Evolutionary conservation across 2,888 invertebrate species (phyloP).

Genomic region (Hypolimnas misippus): DNA sequence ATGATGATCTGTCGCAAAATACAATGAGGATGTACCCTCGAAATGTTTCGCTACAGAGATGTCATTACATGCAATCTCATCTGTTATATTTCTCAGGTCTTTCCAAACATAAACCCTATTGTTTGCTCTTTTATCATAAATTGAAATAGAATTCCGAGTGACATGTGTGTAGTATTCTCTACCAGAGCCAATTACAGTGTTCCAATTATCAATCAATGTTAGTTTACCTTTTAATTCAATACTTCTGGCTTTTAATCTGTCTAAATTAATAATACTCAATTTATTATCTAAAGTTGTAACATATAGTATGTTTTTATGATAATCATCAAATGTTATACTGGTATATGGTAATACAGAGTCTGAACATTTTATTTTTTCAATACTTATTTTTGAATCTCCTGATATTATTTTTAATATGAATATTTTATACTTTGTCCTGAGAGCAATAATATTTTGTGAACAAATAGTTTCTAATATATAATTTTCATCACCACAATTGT

Average conservation of each 20-base stretch:
- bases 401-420: conserved; percentile 61
- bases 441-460: conserved; percentile 60
- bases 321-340: conserved; percentile 68
- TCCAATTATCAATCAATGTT: conserved; percentile 68
- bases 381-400: conserved; percentile 46
- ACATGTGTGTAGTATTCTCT: conserved; percentile 63
- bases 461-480: conserved; percentile 71
- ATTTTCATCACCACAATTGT: conserved; percentile 56
- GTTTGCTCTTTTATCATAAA: conserved; percentile 73
- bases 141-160: conserved; percentile 56
- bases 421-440: conserved; percentile 68
- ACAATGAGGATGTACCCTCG: conserved; percentile 57
- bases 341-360: conserved; percentile 67
- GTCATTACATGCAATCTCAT: conserved; percentile 61
- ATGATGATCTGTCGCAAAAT: conserved; percentile 69
- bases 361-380: conserved; percentile 63
- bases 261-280: conserved; percentile 68
- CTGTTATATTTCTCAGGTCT: conserved; percentile 55
- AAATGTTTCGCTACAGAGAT: conserved; percentile 64
- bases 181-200: conserved; percentile 63
- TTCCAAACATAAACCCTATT: conserved; percentile 55
- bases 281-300: conserved; percentile 62
- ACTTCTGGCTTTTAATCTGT: conserved; percentile 62
- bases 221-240: conserved; percentile 57
- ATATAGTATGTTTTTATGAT: conserved; percentile 70